Evolutionary conservation across 2,797 vertebrate species (phyloP).

Genomic region (Megalops cyprinoides): DNA sequence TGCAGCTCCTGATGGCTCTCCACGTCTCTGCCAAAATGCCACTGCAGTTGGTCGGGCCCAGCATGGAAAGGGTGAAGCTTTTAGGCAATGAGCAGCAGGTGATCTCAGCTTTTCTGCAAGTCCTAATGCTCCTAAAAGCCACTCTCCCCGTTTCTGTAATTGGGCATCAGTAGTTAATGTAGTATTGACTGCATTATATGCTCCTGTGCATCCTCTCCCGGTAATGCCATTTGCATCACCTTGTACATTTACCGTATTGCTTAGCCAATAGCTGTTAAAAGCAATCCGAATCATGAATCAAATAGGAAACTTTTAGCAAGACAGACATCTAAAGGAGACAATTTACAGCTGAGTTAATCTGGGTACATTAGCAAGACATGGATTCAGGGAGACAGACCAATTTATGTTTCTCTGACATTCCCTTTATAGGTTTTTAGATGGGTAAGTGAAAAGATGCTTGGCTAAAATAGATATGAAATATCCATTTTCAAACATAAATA

Average conservation of each 20-base stretch:
- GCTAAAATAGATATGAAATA: conserved; percentile 83
- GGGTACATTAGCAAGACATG: conserved; percentile 97
- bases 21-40: conserved; percentile 71
- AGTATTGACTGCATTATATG: conserved; percentile 99
- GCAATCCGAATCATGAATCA: conserved; percentile 99
- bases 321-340: conserved; percentile 96
- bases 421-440: conserved; percentile 88
- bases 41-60: conserved; percentile 78
- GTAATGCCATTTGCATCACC: conserved; percentile 99
- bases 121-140: conserved; percentile 99
- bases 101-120: conserved; percentile 99
- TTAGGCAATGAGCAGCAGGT: conserved; percentile 99
- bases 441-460: conserved; percentile 86
- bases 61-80: conserved; percentile 99
- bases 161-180: conserved; percentile 99
- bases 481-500: conserved; percentile 81
- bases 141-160: conserved; percentile 99
- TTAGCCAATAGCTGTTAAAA: conserved; percentile 99
- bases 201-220: conserved; percentile 98
- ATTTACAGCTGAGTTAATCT: conserved; percentile 99
- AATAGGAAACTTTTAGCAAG: conserved; percentile 98
- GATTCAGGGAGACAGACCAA: conserved; percentile 94
- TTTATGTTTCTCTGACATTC: conserved; percentile 92
- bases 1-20: conserved; percentile 56
- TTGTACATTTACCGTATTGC: conserved; percentile 99